Base-by-base conservation (phyloP, 2,797 vertebrate species). In the Cygnus olor region DNA sequence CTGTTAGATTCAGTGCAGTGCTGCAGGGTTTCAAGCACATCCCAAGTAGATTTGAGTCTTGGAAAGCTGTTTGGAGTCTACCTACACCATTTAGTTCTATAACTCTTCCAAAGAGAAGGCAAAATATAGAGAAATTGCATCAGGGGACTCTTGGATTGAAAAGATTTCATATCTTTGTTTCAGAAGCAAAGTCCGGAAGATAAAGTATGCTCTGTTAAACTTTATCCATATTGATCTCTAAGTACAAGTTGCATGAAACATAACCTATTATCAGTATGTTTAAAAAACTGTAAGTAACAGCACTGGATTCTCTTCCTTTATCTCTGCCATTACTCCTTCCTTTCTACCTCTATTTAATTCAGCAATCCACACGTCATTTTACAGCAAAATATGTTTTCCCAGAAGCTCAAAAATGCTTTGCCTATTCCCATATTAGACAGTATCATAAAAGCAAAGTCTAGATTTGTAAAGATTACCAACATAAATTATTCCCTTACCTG, bases 401-500 rank as follows among this genome's bases (percentile, higher is more conserved):
- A 63, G 72, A 76, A 91, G 20, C 36, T 79, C 22, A 85, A 42
- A 90, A 91, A 61, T 14, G 5, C 40, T 85, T 78, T 7, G 88
- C 21, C 25, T 83, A 63, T 30, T 76, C 6, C 11, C 18, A 58
- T 42, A 30, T 32, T 65, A 32, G 15, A 78, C 20, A 45, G 16
- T 34, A 13, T 16, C 2, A 1, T 12, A 68, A 76, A 89, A 91
- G 42, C 4, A 85, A 73, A n/a, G 85, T 76, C 25, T 38, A 77
- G n/a, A 15, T 53, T 7, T 53, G 34, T 24, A 88, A 90, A 82
- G 32, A 57, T 8, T 72, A 68, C 6, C 11, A 70, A 3, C 0
- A 3, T 71, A 80, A 89, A 91, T 73, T 28, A 79, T 25, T 51
- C 47, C 49, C 96, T 81, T 96, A 99, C 99, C 98, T 99, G 99